Evolutionary conservation across 2,113 vertebrate species (phyloP), one percentile per base, ranked within the genome.

Genomic region (Parotia lawesii): DNA sequence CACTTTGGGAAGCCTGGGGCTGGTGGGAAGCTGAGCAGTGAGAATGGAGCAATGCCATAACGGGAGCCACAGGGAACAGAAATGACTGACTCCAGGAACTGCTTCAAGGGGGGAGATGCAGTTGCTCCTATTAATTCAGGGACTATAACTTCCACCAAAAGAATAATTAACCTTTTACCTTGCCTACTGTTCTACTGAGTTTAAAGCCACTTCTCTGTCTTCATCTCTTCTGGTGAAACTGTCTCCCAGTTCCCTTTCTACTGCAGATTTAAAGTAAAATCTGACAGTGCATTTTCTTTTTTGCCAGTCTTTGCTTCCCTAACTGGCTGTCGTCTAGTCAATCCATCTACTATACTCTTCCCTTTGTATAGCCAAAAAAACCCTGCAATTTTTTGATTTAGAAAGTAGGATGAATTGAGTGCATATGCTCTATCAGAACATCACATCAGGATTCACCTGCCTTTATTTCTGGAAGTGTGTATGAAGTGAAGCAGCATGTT

Each of bases 121-220:
- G 45, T 67, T 84, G 31, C 21, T 22, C 10, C 18, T n/a, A 67
- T 69, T 94, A 69, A 71, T 89, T 91, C 80, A 61, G n/a, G 33
- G 40, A 71, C 65, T 75, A 1, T 42, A 61, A 77, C 25, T 94
- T 92, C 53, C 58, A 72, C 37, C 29, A 76, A 81, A 12, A 58
- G n/a, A 54, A 69, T 75, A 79, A 89, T 87, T 93, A 91, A 85
- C 57, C 70, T 95, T 94, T 92, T 87, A 84, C 65, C 28, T 81
- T 81, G n/a, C 61, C 35, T 85, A 9, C 71, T 91, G 16, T 67
- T 93, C 69, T 84, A 23, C 72, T 86, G 56, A 95, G 81, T 15
- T 72, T 79, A 76, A 92, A 89, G 47, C 37, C 21, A 58, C 31
- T 85, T 65, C 58, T 82, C 61, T 78, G 28, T 78, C 45, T 72